Base-by-base conservation (phyloP, 1,140 invertebrate species). In the Drosophila bocqueti region DNA sequence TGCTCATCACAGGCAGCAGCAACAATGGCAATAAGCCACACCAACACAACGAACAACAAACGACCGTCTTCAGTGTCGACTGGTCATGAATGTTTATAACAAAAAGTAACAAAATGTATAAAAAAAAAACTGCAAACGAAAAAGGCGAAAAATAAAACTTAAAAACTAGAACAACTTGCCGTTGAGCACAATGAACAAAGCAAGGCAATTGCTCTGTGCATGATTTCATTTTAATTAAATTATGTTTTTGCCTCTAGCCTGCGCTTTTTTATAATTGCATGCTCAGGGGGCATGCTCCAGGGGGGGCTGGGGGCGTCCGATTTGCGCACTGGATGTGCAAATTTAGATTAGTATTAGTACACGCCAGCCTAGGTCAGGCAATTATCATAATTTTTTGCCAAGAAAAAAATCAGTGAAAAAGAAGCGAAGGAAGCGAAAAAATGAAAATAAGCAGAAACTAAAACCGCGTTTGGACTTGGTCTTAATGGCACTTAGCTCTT, bases 141-240 rank as follows among this genome's bases (percentile, higher is more conserved):
- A 67, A 83, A 77, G 42, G 40, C 58, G 47, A 50, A 62, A 59
- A 78, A 61, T 50, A 84, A 59, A 55, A 58, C 54, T 76, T 45
- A 71, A 83, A 90, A 89, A 87, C 85, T 87, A 87, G 84, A 87
- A 87, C 84, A 90, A 89, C 90, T 85, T 89, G 81, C 80, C 68
- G 59, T 67, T 49, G 83, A 79, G 83, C 83, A 86, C 83, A 86
- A 78, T 84, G 81, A 89, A 87, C 81, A 87, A 87, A 87, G 85
- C 86, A 76, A 85, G 79, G 81, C 85, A 89, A 89, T 87, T 82
- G 81, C 85, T 90, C 74, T 89, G 85, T 90, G 85, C 85, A 90
- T 90, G 85, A 90, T 90, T 90, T 90, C 85, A 90, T 90, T 90
- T 90, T 90, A 90, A 90, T 90, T 90, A 90, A 90, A 90, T 90